Conservation (phyloP, 2,797 vertebrate species). For the Anabacerthia variegaticeps region DNA sequence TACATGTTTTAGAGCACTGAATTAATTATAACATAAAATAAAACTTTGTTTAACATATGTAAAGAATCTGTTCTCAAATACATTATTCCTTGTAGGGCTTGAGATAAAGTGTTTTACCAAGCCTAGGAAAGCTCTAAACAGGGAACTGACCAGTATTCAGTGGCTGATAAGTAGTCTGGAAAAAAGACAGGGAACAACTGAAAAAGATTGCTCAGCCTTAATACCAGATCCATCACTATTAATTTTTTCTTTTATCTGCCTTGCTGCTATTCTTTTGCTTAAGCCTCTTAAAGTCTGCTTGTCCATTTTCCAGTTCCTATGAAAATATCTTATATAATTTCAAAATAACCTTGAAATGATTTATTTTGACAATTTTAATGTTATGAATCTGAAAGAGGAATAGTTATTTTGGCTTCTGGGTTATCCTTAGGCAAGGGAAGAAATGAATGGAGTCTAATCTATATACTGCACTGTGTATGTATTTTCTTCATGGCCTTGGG, state of each 20-base stretch:
- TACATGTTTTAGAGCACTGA: constrained; percentile 45
- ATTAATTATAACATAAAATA: constrained; percentile 51
- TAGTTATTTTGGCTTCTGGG: neutral
- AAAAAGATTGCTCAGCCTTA: neutral
- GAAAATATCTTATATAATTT: neutral
- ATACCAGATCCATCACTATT: neutral
- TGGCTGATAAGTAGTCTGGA: neutral
- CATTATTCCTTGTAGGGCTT: neutral
- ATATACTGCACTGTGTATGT: neutral
- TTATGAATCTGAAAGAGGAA: neutral
- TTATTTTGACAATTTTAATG: constrained; percentile 1
- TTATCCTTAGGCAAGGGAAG: constrained; percentile 11
- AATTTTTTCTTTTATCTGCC: neutral
- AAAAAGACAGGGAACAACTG: neutral
- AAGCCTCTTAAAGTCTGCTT: neutral
- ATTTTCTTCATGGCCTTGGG: constrained; percentile 1
- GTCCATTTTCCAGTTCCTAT: neutral
- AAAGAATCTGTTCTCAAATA: constrained; percentile 32
- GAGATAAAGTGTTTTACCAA: neutral
- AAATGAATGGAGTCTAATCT: constrained; percentile 15
- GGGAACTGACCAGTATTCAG: neutral
- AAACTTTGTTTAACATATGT: constrained; percentile 47
- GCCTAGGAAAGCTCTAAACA: neutral
- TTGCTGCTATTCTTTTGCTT: neutral
- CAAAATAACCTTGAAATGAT: constrained; percentile 18